phyloP scores from a whole-genome alignment of 2,113 vertebrate species.

The Penelope pileata region DNA sequence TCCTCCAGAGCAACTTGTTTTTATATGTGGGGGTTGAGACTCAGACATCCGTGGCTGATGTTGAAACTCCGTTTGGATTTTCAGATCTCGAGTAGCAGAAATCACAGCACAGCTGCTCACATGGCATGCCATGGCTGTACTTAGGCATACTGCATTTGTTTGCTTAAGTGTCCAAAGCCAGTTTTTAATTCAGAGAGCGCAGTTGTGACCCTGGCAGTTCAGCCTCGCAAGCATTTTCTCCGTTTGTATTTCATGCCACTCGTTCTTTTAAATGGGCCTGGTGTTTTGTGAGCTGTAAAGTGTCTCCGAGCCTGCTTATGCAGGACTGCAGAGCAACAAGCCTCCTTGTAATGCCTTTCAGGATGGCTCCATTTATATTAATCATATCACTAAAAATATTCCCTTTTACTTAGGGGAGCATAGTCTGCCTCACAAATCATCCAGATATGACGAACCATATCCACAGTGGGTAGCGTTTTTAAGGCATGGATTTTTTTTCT shows the following conservation, averaged over 20 bases:
- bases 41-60: rapidly evolving
- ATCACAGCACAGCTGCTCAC: neutral
- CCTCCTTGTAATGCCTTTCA: constrained; percentile 42
- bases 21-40: neutral
- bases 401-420: neutral
- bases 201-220: neutral
- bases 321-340: constrained; percentile 16
- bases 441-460: neutral
- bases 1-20: neutral
- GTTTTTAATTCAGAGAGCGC: neutral
- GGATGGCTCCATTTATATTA: constrained; percentile 17
- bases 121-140: neutral
- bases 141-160: constrained; percentile 5
- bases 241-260: neutral
- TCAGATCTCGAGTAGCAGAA: neutral
- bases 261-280: neutral
- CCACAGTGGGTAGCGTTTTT: neutral
- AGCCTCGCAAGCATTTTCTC: constrained; percentile 18
- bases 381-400: neutral
- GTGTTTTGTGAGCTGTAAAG: constrained; percentile 57
- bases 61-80: neutral
- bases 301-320: neutral
- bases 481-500: neutral
- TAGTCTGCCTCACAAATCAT: neutral
- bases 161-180: neutral